Evolutionary conservation across 2,797 vertebrate genomes (phyloP).

Genomic region (Hippopotamyrus pictus): DNA sequence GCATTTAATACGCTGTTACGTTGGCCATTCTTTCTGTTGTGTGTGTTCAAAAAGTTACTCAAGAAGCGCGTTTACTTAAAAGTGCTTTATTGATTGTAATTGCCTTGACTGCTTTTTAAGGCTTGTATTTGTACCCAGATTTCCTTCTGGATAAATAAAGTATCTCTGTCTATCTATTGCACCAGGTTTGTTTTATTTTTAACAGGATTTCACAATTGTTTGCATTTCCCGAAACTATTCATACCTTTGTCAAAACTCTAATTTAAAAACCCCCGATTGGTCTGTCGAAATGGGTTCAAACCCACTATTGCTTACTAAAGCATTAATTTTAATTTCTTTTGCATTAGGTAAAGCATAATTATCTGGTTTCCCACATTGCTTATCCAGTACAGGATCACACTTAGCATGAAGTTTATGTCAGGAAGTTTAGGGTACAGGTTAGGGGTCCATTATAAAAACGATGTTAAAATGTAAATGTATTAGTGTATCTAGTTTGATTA

Average conservation of each 20-base stretch:
- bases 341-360: background rate
- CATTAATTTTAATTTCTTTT: background rate
- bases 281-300: background rate
- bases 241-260: background rate
- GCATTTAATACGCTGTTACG: background rate
- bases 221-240: background rate
- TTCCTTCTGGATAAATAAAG: too few relatives aligned
- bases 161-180: background rate
- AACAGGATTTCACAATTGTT: background rate
- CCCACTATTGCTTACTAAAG: background rate
- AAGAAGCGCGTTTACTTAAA: background rate
- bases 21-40: background rate
- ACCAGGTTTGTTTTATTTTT: background rate
- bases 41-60: background rate
- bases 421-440: background rate
- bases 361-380: background rate
- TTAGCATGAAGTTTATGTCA: background rate
- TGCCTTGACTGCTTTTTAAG: background rate
- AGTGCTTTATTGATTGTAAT: background rate
- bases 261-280: background rate
- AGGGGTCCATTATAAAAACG: background rate
- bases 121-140: background rate
- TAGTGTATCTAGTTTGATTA: background rate
- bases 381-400: background rate
- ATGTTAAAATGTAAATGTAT: background rate